Conservation (phyloP, 2,113 vertebrate genomes). For the Bubalus kerabau region DNA sequence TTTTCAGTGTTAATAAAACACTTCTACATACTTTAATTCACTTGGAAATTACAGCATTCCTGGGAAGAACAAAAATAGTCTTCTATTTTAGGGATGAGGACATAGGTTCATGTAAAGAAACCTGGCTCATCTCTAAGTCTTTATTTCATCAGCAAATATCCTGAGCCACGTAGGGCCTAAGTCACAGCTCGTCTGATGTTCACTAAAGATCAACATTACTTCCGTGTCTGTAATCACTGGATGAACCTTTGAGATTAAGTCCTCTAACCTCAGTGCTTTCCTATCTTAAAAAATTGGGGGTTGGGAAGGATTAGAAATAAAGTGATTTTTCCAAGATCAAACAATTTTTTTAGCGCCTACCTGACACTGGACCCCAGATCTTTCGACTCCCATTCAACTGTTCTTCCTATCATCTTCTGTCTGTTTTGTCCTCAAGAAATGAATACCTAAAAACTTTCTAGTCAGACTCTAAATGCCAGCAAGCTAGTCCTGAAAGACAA, state of each 20-base stretch:
- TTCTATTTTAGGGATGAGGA: neutral
- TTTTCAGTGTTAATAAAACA: neutral
- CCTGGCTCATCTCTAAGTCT: neutral
- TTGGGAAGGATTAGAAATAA: neutral
- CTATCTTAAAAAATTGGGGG: neutral
- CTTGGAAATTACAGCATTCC: neutral
- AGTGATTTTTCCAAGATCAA: neutral
- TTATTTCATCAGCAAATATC: neutral
- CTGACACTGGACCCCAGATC: neutral
- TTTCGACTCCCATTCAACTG: neutral
- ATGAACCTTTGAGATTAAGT: neutral
- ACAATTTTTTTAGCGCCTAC: no score
- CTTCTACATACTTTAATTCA: neutral
- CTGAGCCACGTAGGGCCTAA: neutral
- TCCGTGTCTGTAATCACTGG: neutral
- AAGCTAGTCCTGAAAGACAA: neutral
- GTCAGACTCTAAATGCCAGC: neutral
- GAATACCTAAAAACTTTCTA: neutral
- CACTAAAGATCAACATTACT: neutral
- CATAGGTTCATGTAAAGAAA: neutral
- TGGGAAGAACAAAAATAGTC: neutral
- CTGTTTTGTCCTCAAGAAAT: neutral
- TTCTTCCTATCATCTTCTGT: neutral
- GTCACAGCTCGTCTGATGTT: neutral
- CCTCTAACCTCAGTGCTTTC: neutral